Evolutionary conservation across 2,113 vertebrate species (phyloP).

Genomic region (Zosterops japonicus): DNA sequence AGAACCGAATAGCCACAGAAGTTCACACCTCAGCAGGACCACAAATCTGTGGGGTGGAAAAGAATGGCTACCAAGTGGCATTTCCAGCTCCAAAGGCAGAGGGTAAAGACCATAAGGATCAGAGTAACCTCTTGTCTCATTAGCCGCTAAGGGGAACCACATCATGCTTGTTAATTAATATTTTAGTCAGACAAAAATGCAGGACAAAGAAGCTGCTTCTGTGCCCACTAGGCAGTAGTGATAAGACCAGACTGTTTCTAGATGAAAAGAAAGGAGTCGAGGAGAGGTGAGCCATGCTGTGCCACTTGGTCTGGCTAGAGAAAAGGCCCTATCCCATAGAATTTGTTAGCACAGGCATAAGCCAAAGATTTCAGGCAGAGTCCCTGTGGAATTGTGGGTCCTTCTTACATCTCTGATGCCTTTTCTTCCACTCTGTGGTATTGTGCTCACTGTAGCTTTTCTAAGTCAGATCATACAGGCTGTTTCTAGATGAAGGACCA

Average conservation of each 20-base stretch:
- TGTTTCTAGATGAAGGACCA: neutral
- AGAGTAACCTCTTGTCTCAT: neutral
- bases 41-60: neutral
- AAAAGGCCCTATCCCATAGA: neutral
- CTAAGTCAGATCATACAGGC: neutral
- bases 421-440: neutral
- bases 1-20: neutral
- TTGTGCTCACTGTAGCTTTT: neutral
- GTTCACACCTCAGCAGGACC: neutral
- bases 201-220: neutral
- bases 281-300: neutral
- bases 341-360: neutral
- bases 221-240: neutral
- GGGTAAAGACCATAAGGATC: neutral
- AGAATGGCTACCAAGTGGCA: neutral
- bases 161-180: neutral
- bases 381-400: fast-evolving
- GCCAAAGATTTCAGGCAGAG: neutral
- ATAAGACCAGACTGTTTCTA: neutral
- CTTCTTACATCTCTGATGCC: neutral
- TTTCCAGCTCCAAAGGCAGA: neutral
- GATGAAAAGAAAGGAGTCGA: neutral
- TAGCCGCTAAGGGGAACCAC: neutral
- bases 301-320: neutral
- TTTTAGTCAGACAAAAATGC: neutral